Base-by-base conservation (phyloP, 2,113 vertebrate genomes). In the Meleagris gallopavo region DNA sequence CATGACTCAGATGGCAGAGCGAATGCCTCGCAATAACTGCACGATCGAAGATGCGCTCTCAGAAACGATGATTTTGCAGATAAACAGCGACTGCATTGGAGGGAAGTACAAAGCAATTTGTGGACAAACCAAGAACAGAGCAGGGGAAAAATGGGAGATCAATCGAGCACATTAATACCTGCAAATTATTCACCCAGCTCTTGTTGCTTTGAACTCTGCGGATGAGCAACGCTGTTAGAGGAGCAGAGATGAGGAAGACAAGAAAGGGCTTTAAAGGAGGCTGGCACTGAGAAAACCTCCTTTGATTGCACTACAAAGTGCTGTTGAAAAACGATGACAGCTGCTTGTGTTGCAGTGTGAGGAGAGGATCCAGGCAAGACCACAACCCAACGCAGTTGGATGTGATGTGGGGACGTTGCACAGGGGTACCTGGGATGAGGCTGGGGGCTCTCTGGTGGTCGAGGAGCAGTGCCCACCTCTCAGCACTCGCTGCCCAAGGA, bases 1-100 rank as follows among this genome's bases (percentile, higher is more conserved):
- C 64, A 52, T 85, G 88, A 79, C 72, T 94, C 78, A 66, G 84
- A 69, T 69, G 70, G 92, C 70, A 78, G 70, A 78, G 70, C 4
- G 74, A 90, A 65, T 84, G 93, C 90, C 94, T 93, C 75, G 93
- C 89, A 93, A 18, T 87, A 75, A 74, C 61, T 64, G 80, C 77
- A 40, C 43, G 65, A 94, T 95, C 66, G 73, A 96, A 95, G 81
- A 61, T 3, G 25, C 25, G 3, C 67, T 61, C 91, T 83, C 88
- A 95, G 91, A 92, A 94, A 88, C 58, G 88, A 95, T 95, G 96
- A 92, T 94, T 93, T 88, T 93, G 89, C 96, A 97, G 91, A 95
- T 95, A 90, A 96, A 88, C 84, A 90, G 74, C 84, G 55, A 87
- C 73, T 77, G 79, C 10, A 11, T 76, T 34, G 78, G 74, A 83